Conservation (phyloP, 1,140 invertebrate genomes). For the Drosophila carrolli region DNA sequence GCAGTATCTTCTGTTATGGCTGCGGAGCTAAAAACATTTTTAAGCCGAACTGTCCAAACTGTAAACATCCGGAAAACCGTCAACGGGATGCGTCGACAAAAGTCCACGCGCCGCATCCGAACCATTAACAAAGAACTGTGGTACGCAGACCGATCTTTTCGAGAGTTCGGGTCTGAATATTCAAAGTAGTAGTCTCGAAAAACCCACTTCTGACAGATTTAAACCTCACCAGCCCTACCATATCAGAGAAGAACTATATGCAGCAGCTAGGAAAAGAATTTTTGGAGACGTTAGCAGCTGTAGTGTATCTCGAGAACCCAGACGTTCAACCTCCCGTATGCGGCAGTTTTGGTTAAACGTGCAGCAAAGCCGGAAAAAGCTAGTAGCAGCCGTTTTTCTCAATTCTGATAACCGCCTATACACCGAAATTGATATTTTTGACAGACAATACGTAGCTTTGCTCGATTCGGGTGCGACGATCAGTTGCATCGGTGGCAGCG, state of each 20-base stretch:
- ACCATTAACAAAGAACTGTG: neutral
- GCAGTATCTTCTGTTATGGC: neutral
- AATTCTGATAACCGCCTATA: neutral
- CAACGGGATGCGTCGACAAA: neutral
- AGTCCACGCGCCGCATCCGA: neutral
- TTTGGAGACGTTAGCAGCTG: neutral
- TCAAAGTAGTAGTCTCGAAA: too few species aligned
- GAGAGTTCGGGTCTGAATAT: neutral
- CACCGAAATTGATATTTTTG: neutral
- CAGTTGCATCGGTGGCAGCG: conserved; percentile 1
- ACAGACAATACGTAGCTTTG: neutral
- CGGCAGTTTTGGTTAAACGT: neutral
- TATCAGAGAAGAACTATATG: neutral
- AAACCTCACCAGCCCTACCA: too few species aligned
- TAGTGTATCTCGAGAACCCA: neutral
- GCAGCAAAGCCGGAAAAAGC: neutral
- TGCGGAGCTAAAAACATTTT: neutral
- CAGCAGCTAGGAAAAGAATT: neutral
- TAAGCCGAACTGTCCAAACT: neutral
- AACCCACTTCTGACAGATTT: too few species aligned
- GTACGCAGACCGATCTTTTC: neutral
- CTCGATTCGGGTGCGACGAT: neutral
- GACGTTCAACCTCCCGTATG: neutral
- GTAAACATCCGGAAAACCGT: neutral
- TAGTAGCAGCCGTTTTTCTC: neutral